These are phyloP conservation scores for Brachyistius frenatus DNA, from an alignment of 2,113 vertebrate species.

Conservation along the genomic window DNA sequence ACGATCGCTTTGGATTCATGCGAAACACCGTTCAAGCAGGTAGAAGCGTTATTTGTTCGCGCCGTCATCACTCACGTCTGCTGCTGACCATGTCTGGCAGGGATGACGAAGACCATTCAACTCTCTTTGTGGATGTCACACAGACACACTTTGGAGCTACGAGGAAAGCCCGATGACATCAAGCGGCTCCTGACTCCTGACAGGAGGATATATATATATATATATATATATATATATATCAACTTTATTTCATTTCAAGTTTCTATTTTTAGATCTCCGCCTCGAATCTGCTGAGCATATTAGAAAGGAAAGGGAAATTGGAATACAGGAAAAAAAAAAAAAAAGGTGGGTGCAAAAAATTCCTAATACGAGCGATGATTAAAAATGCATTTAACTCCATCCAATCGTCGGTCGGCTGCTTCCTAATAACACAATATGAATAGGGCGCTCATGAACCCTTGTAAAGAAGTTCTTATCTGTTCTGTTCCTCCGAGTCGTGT, in stretches of 20 bases:
- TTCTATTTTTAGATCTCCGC: slow-evolving; percentile 32
- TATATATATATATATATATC: slow-evolving; percentile 35
- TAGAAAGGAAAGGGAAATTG: slow-evolving; percentile 10
- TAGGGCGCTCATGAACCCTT: slow-evolving; percentile 32
- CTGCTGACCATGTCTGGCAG: slow-evolving; percentile 43
- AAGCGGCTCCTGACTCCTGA: slow-evolving; percentile 21
- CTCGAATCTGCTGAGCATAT: slow-evolving; percentile 6
- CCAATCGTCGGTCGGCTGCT: slow-evolving; percentile 35
- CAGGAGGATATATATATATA: slow-evolving; percentile 44
- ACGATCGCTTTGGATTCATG: too few species aligned
- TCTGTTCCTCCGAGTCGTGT: slow-evolving; percentile 13
- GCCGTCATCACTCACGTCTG: slow-evolving; percentile 43
- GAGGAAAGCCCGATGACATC: slow-evolving; percentile 50
- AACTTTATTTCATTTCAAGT: slow-evolving; percentile 40
- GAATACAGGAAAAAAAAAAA: background rate
- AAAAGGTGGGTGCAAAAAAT: slow-evolving; percentile 27
- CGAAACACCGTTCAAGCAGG: background rate
- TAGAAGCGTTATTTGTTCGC: slow-evolving; percentile 14
- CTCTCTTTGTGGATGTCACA: slow-evolving; percentile 40
- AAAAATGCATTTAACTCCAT: slow-evolving; percentile 46
- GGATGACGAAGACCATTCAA: slow-evolving; percentile 59
- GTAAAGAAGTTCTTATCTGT: slow-evolving; percentile 25
- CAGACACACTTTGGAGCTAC: slow-evolving; percentile 2
- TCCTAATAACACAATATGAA: slow-evolving; percentile 59
- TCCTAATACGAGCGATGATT: slow-evolving; percentile 41